Evolutionary conservation across 2,113 vertebrate species (phyloP).

Genomic region (Tupaia chinensis): DNA sequence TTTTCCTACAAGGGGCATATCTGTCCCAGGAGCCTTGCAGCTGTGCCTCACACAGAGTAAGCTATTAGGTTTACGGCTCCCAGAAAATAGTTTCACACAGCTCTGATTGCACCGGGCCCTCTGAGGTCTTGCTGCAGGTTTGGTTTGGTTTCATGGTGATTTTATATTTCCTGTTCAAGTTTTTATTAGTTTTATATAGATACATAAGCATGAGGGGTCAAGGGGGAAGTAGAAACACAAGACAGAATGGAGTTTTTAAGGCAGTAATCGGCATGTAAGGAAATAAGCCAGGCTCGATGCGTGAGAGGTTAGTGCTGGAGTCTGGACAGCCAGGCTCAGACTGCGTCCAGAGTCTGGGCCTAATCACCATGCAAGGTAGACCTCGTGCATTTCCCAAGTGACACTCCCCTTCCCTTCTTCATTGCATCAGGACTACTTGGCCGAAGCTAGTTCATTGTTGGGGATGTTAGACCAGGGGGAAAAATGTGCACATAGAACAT

Average conservation of each 20-base stretch:
- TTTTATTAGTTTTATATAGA: constrained; percentile 78
- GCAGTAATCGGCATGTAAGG: background rate
- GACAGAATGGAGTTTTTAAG: background rate
- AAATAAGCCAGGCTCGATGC: background rate
- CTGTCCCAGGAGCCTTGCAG: constrained; percentile 76
- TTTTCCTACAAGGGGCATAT: constrained; percentile 86
- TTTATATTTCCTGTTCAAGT: constrained; percentile 75
- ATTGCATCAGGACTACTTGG: background rate
- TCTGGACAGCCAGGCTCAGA: background rate
- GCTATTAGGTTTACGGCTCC: constrained; percentile 65
- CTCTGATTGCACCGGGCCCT: constrained; percentile 64
- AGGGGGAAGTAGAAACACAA: constrained; percentile 52
- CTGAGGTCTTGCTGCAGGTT: constrained; percentile 69
- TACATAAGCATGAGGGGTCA: constrained; percentile 64
- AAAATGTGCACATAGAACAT: background rate
- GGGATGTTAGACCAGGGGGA: background rate
- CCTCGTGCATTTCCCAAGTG: fast-evolving
- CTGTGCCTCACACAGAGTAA: constrained; percentile 62
- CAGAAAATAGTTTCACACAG: constrained; percentile 69
- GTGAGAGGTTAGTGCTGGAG: background rate
- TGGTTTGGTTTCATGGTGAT: constrained; percentile 66
- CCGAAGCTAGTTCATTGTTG: background rate
- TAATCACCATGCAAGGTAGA: background rate
- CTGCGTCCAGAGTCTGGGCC: background rate
- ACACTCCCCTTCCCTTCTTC: background rate